Evolutionary conservation across 2,888 invertebrate genomes (phyloP), one percentile per base, ranked within the genome.

Genomic region (Chloromyia formosa): DNA sequence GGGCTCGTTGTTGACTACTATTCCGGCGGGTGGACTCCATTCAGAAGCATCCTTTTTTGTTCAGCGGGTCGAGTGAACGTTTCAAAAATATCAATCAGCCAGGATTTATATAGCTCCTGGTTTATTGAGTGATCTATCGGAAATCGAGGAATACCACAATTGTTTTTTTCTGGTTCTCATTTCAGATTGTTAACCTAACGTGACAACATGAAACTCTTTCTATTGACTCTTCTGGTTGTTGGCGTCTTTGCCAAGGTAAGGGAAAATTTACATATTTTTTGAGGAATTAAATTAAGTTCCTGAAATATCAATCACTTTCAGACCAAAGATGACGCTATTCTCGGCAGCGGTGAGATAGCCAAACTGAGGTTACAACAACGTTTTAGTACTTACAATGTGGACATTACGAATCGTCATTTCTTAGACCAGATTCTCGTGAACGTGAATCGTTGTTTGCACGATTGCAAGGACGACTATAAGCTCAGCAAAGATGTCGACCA

Each of bases 201-300:
- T 53, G 5, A 54, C 53, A 71, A 56, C 5, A 71, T 71, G 71
- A 71, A 71, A 16, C 56, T 71, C 20, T 40, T 71, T 1, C 40
- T 71, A 4, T 20, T 71, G 18, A 58, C 40, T 40, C 12, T 71
- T 14, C 42, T 71, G 40, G 40, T 71, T 35, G 18, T 71, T 20
- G 71, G 71, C 7, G 58, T 22, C 22, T 20, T 56, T 4, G 56
- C 71, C 20, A 71, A 71, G 58, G 71, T 71, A 58, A 40, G 20
- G 16, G 23, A 16, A 54, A 35, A 7, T n/a, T 27, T 10, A 9
- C 16, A n/a, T n/a, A n/a, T n/a, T n/a, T n/a, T n/a, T n/a, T n/a
- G n/a, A n/a, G n/a, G n/a, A n/a, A n/a, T n/a, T n/a, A n/a, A n/a
- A n/a, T n/a, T n/a, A n/a, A n/a, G n/a, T n/a, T n/a, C n/a, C n/a